Evolutionary conservation across 2,797 vertebrate species (phyloP).

Genomic region (Coregonus sp.): DNA sequence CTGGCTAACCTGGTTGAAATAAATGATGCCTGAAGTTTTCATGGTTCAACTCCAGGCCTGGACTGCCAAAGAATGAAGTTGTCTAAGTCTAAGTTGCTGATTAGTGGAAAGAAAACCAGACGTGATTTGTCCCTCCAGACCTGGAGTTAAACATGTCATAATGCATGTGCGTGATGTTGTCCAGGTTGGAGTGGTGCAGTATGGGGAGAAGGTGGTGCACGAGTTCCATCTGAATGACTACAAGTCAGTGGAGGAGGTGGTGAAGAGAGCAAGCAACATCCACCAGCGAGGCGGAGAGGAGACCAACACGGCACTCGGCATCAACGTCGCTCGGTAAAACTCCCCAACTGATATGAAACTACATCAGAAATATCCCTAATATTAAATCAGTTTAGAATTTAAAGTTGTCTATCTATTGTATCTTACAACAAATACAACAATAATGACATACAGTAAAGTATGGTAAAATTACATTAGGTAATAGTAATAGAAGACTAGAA

Average conservation of each 20-base stretch:
- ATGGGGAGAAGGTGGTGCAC: constrained; percentile 92
- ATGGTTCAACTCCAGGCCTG: background rate
- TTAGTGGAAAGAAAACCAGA: background rate
- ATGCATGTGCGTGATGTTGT: constrained; percentile 16
- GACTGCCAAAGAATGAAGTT: background rate
- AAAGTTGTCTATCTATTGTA: too few relatives aligned
- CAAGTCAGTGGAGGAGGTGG: constrained; percentile 91
- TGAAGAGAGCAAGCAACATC: constrained; percentile 89
- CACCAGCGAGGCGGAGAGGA: constrained; percentile 92
- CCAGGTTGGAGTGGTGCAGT: constrained; percentile 93
- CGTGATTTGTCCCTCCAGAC: background rate
- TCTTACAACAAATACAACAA: background rate
- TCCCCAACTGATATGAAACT: background rate
- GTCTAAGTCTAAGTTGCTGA: background rate
- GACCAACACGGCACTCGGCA: constrained; percentile 93
- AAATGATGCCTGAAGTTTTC: background rate
- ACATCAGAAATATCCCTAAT: background rate
- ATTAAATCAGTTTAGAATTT: background rate
- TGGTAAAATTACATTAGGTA: background rate
- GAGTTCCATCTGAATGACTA: constrained; percentile 95
- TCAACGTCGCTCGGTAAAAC: constrained; percentile 88
- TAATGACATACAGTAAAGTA: background rate
- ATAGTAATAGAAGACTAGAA: background rate
- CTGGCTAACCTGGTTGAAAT: background rate
- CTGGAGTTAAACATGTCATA: background rate